Evolutionary conservation across 1,140 invertebrate species (phyloP).

Genomic region (Littorina saxatilis): DNA sequence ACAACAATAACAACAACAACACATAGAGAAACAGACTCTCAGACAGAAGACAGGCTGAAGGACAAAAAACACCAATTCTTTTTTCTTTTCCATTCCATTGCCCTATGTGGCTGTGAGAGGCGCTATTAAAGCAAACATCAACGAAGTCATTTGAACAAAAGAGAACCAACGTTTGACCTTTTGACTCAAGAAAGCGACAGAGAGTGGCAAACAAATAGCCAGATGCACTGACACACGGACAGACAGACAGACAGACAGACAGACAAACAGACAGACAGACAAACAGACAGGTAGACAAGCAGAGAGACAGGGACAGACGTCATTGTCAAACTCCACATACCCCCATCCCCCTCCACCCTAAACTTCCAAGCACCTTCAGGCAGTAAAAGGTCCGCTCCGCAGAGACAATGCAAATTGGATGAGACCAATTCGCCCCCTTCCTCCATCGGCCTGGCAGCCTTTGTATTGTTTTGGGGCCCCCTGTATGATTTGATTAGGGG

Average conservation of each 20-base stretch:
- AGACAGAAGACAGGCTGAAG: neutral
- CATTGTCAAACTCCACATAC: too few relatives aligned
- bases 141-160: neutral
- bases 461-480: constrained; percentile 27
- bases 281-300: neutral
- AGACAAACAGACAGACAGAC: neutral
- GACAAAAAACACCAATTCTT: too few relatives aligned
- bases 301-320: constrained; percentile 4
- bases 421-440: neutral
- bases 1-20: neutral
- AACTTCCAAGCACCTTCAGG: neutral
- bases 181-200: neutral
- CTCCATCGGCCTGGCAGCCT: constrained; percentile 12
- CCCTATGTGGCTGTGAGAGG: neutral
- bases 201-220: neutral
- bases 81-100: neutral
- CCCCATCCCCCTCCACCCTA: too few relatives aligned
- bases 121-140: neutral
- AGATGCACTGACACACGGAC: neutral
- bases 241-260: neutral
- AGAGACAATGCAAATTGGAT: constrained; percentile 33
- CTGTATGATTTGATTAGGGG: constrained; percentile 31
- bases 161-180: neutral
- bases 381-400: neutral
- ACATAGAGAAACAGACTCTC: neutral